Evolutionary conservation across 2,797 vertebrate genomes (phyloP), one percentile per base, ranked within the genome.

Genomic region (Simalia tracyae): DNA sequence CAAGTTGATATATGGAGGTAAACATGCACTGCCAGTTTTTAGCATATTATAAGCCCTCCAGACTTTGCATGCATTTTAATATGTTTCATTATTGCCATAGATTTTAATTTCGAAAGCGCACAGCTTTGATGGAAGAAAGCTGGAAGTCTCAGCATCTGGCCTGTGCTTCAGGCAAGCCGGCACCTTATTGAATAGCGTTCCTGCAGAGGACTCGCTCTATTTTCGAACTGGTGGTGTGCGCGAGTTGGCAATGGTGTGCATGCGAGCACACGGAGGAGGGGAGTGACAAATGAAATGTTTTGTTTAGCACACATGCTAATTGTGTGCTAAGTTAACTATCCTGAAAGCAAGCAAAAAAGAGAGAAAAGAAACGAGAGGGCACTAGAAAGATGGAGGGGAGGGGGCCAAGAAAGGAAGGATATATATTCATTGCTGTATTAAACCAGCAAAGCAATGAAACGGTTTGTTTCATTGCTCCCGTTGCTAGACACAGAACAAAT

Each of bases 41-140:
- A 98, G 98, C 98, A 98, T 98, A 98, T 99, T 98, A 98, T 98
- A 98, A 98, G 97, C 97, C 98, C 98, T 98, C 98, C 97, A 98
- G 98, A 98, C 98, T 99, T 98, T 98, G 98, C 98, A 98, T 98
- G 98, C 98, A 98, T 98, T 98, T 99, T 98, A 98, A 98, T 98
- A 98, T 98, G 98, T 98, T 98, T 98, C 97, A 97, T 98, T 98
- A 98, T 98, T 98, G 98, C 98, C 98, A 98, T 98, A 98, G 98
- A 98, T 98, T 98, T 98, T 98, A 98, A 98, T 98, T 98, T 98
- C 96, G 97, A 98, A 98, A 98, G 98, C 97, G 97, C 98, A 98
- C 97, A 95, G 98, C 98, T 99, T 98, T 98, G 97, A 98, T 98
- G 97, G 97, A 97, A 97, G 97, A 96, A 98, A 97, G 96, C 96